These are phyloP conservation scores for Lacerta agilis DNA, from an alignment of 2,797 vertebrate species.

Conservation along the genomic window DNA sequence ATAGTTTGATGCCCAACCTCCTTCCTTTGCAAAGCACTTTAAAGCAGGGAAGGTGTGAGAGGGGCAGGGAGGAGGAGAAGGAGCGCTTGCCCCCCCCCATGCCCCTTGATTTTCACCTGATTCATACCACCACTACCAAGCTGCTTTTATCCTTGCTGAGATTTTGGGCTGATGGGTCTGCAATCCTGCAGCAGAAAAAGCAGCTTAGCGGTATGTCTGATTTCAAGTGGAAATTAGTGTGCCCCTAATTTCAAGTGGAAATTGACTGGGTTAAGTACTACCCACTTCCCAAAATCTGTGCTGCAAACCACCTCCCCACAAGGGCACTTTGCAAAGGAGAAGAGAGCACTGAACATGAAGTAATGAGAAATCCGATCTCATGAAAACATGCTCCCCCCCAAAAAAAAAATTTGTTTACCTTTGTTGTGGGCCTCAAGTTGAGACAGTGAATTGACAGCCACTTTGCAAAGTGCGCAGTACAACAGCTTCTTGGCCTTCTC, in stretches of 20 bases:
- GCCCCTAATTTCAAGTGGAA: not conserved
- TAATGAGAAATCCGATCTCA: not conserved
- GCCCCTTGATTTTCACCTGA: not conserved
- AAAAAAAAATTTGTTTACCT: slow-evolving; percentile 51
- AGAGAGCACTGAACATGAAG: not conserved
- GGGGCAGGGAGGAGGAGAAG: not conserved
- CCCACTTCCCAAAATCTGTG: not conserved
- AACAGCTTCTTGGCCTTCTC: slow-evolving; percentile 92
- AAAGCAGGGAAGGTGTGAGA: not conserved
- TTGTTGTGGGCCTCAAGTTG: slow-evolving; percentile 94
- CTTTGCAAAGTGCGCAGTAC: slow-evolving; percentile 90
- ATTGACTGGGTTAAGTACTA: too few relatives aligned
- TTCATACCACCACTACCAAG: not conserved
- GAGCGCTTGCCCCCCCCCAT: too few relatives aligned
- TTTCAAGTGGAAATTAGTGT: not conserved
- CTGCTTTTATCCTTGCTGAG: not conserved
- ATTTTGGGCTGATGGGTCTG: not conserved
- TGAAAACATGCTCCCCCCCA: not conserved
- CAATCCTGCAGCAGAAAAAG: not conserved
- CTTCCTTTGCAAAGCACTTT: not conserved
- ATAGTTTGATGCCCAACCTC: not conserved
- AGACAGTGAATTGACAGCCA: slow-evolving; percentile 88
- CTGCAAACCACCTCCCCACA: not conserved
- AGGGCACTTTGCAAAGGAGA: not conserved
- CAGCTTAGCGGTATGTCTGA: not conserved